Evolutionary conservation across 2,888 invertebrate species (phyloP), one percentile per base, ranked within the genome.

Genomic region (Polydrusus tereticollis): DNA sequence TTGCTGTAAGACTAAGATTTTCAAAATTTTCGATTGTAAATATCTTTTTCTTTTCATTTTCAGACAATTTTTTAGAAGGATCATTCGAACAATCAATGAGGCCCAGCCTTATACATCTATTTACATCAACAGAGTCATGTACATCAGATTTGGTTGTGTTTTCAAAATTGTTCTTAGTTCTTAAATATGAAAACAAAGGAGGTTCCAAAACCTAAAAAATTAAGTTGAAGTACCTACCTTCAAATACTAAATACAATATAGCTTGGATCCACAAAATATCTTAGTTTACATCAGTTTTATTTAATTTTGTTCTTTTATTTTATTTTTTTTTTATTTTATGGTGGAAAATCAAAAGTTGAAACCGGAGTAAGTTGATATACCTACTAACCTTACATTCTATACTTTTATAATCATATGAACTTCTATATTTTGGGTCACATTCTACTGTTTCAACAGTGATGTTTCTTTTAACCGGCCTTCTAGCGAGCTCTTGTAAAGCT

Each of bases 21-120:
- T 83, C 81, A 69, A 84, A 83, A 76, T 85, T 85, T 52, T 81
- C 79, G 12, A 83, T 75, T 33, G 78, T 79, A 29, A 85, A 72
- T 23, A 85, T 64, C 62, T 70, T 75, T 38, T 75, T 73, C 67
- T 80, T 80, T 74, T 84, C 82, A 5, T 80, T 76, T 12, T 79
- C 76, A 5, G 78, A 81, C 20, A 84, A 73, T 10, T 67, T 71
- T 26, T 77, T 70, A 5, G 78, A 76, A 41, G 75, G 63, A 43
- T 69, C 73, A 3, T 72, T 60, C 20, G 77, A 77, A 12, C 78
- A 73, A 36, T 75, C 21, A n/a, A 84, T 77, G 21, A 84, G 67
- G 6, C 82, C 82, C 43, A 81, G 78, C 4, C 78, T 64, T 18
- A 82, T 74, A 41, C 84, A 84, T 20, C 82, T 76, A 63, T 82